Evolutionary conservation across 1,140 invertebrate genomes (phyloP).

Genomic region (Hermatobates lingyangjiaoensis): DNA sequence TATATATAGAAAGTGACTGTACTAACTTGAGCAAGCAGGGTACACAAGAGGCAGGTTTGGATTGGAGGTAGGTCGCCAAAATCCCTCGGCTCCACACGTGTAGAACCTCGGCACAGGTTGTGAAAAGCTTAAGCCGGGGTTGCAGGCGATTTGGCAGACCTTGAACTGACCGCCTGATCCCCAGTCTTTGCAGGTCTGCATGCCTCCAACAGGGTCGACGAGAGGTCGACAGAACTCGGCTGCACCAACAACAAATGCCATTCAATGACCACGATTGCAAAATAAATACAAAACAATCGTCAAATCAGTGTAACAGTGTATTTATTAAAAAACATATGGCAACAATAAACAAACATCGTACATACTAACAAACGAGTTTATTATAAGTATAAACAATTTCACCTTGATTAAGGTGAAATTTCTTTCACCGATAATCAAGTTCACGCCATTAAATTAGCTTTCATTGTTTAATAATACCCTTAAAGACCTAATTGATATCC

Average conservation of each 20-base stretch:
- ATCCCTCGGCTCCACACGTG: conserved; percentile 88
- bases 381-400: no score
- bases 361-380: no score
- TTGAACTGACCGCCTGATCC: conserved; percentile 89
- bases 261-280: conserved; percentile 1
- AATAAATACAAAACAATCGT: background rate
- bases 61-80: conserved; percentile 75
- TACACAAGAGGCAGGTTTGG: conserved; percentile 63
- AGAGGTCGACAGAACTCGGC: conserved; percentile 79
- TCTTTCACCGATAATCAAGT: no score
- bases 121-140: conserved; percentile 69
- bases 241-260: conserved; percentile 24
- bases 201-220: conserved; percentile 71
- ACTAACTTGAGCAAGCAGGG: conserved; percentile 72
- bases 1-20: conserved; percentile 3
- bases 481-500: no score
- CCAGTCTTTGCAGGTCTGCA: conserved; percentile 85
- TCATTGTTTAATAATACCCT: no score
- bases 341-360: no score
- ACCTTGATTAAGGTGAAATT: no score
- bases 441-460: no score
- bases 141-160: conserved; percentile 75
- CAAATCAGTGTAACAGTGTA: no score
- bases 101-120: conserved; percentile 84
- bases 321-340: no score